Evolutionary conservation across 2,888 invertebrate species (phyloP), one percentile per base, ranked within the genome.

Genomic region (Pollenia amentaria): DNA sequence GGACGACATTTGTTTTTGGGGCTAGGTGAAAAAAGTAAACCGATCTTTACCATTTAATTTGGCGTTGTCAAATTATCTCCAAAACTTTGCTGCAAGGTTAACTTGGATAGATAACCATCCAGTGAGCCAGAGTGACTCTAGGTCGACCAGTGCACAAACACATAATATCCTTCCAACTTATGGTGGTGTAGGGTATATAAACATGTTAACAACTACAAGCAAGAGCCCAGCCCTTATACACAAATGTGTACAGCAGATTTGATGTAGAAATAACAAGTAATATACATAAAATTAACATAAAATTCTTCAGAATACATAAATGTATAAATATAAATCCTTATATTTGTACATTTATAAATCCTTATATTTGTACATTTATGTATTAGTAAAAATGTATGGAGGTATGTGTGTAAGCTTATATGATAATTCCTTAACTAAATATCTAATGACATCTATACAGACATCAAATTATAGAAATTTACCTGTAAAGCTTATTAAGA

Each of bases 201-300:
- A 21, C 16, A 51, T 69, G 48, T 51, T 69, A 51, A 69, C 48
- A 48, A 38, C 3, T n/a, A 69, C 65, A 65, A 4, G 14, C n/a
- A 51, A n/a, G 18, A 44, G 44, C 12, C 8, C 16, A 44, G 44
- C 12, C 8, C 16, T n/a, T 8, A 14, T 51, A n/a, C 7, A 51
- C 3, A 51, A 8, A 51, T 51, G n/a, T 51, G 14, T 6, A 46
- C 18, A 67, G n/a, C 4, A 38, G 38, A 51, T 70, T 70, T 70
- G 38, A 40, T 70, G 53, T 18, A 70, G 53, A 70, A 53, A 53
- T 53, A 53, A 70, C 7, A 29, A 70, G 16, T n/a, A 40, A 38
- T 53, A 70, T 70, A 70, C 53, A 70, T 70, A 53, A 70, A 53
- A 70, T 53, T 70, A 53, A 70, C 69, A 70, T 53, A 53, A 70